Conservation (phyloP, 2,113 vertebrate species). For the Labrus mixtus region DNA sequence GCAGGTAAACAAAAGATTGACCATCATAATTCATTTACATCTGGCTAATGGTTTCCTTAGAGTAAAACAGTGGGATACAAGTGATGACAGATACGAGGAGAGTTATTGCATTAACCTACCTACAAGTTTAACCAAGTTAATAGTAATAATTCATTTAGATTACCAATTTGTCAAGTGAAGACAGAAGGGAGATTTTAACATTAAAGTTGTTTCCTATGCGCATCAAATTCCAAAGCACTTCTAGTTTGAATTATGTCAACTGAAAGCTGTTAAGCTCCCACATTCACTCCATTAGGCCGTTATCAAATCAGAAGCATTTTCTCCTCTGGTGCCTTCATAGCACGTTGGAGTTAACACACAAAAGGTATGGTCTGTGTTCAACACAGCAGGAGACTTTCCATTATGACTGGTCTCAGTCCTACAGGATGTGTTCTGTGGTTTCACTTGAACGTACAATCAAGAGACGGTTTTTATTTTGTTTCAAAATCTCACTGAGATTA, state of each 20-base stretch:
- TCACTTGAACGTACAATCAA: conserved; percentile 6
- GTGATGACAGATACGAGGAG: background rate
- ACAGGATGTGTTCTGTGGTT: conserved; percentile 2
- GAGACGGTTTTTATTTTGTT: background rate
- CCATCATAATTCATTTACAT: background rate
- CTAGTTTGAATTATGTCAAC: conserved; percentile 51
- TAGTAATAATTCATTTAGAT: conserved; percentile 3
- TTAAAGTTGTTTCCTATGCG: conserved; percentile 17
- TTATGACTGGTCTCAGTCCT: background rate
- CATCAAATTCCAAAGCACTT: conserved; percentile 41
- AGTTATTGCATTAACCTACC: background rate
- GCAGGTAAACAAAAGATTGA: background rate
- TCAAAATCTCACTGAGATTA: too few species aligned
- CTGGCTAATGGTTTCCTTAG: too few species aligned
- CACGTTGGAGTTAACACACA: conserved; percentile 29
- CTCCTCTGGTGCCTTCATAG: conserved; percentile 28
- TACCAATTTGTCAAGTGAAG: conserved; percentile 9
- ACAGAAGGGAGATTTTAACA: conserved; percentile 28
- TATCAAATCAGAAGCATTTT: conserved; percentile 63
- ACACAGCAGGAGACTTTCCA: conserved; percentile 15
- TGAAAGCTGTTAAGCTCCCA: conserved; percentile 56
- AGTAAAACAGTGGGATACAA: background rate
- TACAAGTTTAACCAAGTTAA: background rate
- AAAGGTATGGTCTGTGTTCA: conserved; percentile 36
- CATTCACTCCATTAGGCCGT: conserved; percentile 65